Percentiles rank a stretch among this genome's conserved stretches.
These are phyloP conservation scores for Tenebrosternarchus preto DNA, from an alignment of 2,113 vertebrate species.

Conservation along the genomic window DNA sequence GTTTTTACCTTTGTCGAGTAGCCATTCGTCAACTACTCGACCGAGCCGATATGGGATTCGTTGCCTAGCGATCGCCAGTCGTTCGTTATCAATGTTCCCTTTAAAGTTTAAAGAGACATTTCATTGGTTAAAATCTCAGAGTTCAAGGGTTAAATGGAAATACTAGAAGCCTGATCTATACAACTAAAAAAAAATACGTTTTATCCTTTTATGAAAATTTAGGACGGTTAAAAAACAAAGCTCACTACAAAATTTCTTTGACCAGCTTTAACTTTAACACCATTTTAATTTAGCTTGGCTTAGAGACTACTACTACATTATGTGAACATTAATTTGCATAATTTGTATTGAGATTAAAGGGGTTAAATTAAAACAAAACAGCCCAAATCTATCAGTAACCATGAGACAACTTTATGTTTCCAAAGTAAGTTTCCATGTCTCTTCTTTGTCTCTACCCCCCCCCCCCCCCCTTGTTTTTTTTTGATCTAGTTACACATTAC, in stretches of 20 bases:
- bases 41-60: slow-evolving; percentile 99
- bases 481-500: slow-evolving; percentile 96
- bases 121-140: slow-evolving; percentile 99
- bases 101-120: slow-evolving; percentile 99
- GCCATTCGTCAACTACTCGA: slow-evolving; percentile 99
- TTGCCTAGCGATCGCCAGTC: slow-evolving; percentile 99
- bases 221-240: slow-evolving; percentile 84
- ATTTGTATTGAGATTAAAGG: slow-evolving; percentile 91
- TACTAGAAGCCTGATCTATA: slow-evolving; percentile 96
- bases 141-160: slow-evolving; percentile 99
- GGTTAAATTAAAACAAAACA: slow-evolving; percentile 90
- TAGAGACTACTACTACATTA: slow-evolving; percentile 96
- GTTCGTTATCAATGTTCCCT: slow-evolving; percentile 99
- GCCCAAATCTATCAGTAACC: slow-evolving; percentile 88
- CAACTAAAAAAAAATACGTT: slow-evolving; percentile 85
- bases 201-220: slow-evolving; percentile 91
- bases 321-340: slow-evolving; percentile 91
- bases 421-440: slow-evolving; percentile 79
- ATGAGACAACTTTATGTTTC: slow-evolving; percentile 84
- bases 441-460: slow-evolving; percentile 77
- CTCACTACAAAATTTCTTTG: slow-evolving; percentile 92
- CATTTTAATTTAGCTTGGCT: slow-evolving; percentile 97
- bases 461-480: slow-evolving; percentile 52
- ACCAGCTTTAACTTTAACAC: slow-evolving; percentile 86
- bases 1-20: slow-evolving; percentile 99